A percentile compares a stretch with the other conserved stretches of the same genome.
Evolutionary conservation across 2,113 vertebrate species (phyloP).

Genomic region (Atrichornis clamosus): DNA sequence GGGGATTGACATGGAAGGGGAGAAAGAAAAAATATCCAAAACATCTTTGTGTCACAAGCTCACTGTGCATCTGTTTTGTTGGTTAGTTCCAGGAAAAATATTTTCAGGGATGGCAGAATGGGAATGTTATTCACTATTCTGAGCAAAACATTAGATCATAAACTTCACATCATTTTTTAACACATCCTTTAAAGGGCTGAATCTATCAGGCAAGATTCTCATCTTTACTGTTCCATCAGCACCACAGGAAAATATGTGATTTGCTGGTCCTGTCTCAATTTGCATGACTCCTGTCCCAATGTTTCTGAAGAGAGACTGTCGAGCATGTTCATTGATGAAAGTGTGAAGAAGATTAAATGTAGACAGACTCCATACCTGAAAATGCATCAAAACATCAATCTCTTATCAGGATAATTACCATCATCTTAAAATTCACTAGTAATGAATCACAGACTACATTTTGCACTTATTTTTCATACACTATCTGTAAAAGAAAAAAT

Average conservation of each 20-base stretch:
- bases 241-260: conserved; percentile 96
- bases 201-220: conserved; percentile 90
- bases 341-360: conserved; percentile 84
- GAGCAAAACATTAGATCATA: conserved; percentile 77
- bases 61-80: conserved; percentile 51
- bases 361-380: conserved; percentile 90
- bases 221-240: conserved; percentile 98
- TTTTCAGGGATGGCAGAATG: conserved; percentile 2
- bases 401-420: background rate
- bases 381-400: background rate
- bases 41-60: conserved; percentile 46
- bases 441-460: background rate
- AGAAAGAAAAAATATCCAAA: background rate
- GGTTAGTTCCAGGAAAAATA: conserved; percentile 36
- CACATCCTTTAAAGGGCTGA: conserved; percentile 77
- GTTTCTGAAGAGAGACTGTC: conserved; percentile 97
- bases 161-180: conserved; percentile 88
- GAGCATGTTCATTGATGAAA: conserved; percentile 91
- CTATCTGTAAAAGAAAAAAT: background rate
- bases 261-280: conserved; percentile 89
- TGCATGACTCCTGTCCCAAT: conserved; percentile 98
- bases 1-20: background rate
- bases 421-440: background rate
- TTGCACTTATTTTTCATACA: background rate
- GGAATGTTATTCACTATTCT: background rate